Evolutionary conservation across 2,797 vertebrate genomes (phyloP).

Genomic region (Cossypha dichroa): DNA sequence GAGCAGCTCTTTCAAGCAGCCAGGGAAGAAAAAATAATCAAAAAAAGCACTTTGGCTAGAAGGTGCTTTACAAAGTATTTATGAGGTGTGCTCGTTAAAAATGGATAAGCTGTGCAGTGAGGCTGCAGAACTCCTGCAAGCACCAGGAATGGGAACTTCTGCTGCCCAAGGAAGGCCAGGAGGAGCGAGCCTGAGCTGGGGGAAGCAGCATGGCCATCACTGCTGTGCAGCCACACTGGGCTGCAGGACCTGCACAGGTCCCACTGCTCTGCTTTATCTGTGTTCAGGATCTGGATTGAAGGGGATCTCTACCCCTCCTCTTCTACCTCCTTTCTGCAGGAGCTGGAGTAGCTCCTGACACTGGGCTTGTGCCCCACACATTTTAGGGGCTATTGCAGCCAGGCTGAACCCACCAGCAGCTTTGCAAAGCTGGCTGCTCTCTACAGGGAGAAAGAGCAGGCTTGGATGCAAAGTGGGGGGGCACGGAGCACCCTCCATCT

Average conservation of each 20-base stretch:
- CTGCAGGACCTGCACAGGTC: neutral
- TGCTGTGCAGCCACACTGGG: neutral
- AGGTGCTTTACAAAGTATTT: constrained; percentile 64
- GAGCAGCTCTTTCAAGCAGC: neutral
- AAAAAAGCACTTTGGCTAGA: constrained; percentile 28
- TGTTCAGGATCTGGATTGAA: rapidly evolving
- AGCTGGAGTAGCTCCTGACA: neutral
- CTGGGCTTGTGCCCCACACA: rapidly evolving
- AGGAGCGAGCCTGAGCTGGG: rapidly evolving
- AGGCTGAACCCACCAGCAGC: neutral
- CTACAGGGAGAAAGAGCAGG: neutral
- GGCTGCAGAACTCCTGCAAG: neutral
- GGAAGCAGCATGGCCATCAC: rapidly evolving
- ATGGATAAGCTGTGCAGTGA: constrained; percentile 42
- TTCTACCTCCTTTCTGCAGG: neutral
- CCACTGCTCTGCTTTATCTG: rapidly evolving
- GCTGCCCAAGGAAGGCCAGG: neutral
- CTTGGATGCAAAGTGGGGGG: neutral
- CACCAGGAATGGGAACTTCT: neutral
- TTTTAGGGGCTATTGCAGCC: neutral
- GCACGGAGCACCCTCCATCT: rapidly evolving
- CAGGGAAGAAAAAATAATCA: neutral
- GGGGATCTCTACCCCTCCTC: neutral
- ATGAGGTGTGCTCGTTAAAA: constrained; percentile 57
- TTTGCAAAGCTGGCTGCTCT: neutral